Conservation (phyloP, 92 coral and sea anemone species). For the Ricordea florida region DNA sequence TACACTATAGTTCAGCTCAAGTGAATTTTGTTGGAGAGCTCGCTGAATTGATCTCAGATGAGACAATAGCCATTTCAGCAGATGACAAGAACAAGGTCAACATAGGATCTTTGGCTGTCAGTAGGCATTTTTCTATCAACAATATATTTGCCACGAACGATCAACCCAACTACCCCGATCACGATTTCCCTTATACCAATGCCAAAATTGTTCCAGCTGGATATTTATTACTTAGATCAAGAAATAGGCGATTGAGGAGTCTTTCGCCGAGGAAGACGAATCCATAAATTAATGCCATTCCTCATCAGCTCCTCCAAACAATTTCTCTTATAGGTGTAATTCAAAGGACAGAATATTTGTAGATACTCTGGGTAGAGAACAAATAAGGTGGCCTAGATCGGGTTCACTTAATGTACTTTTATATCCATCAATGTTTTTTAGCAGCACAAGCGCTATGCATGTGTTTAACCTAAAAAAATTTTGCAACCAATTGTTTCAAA, state of each 20-base stretch:
- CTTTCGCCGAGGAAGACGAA: too few species aligned
- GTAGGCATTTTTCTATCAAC: constrained; percentile 2
- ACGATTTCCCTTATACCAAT: constrained; percentile 15
- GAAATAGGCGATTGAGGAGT: not conserved
- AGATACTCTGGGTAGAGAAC: not conserved
- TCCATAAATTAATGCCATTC: too few species aligned
- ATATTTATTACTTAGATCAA: not conserved
- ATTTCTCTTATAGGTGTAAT: too few species aligned
- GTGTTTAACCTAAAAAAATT: constrained; percentile 3
- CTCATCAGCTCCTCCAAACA: too few species aligned
- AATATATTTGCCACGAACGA: constrained; percentile 6
- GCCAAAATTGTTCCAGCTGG: not conserved
- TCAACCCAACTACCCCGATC: constrained; percentile 33
- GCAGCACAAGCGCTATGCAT: constrained; percentile 25
- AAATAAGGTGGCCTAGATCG: not conserved
- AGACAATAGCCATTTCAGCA: not conserved
- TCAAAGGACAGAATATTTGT: too few species aligned
- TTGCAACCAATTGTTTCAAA: not conserved
- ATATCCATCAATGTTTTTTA: not conserved
- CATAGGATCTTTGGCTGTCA: constrained; percentile 33
- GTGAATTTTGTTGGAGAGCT: constrained; percentile 25
- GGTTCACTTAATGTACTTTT: not conserved
- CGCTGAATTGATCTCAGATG: not conserved
- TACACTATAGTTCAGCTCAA: constrained; percentile 21
- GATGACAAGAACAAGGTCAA: constrained; percentile 29